Conservation (phyloP, 2,797 vertebrate genomes). For the Diplodus sargus region DNA sequence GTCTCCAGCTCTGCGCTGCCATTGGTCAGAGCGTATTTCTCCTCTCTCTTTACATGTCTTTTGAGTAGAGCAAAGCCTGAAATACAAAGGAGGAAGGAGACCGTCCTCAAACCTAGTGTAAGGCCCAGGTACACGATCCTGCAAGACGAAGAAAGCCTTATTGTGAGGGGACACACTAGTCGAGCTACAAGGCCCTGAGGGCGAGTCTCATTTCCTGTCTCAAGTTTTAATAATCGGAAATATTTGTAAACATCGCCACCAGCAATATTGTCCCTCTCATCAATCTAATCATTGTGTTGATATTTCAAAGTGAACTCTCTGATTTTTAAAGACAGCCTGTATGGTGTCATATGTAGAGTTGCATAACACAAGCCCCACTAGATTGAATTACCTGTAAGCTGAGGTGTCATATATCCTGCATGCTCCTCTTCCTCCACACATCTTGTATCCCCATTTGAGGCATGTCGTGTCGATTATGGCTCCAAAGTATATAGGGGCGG, state of each 20-base stretch:
- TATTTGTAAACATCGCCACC: too few species aligned
- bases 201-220: background rate
- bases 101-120: slow-evolving; percentile 80
- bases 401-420: slow-evolving; percentile 90
- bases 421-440: slow-evolving; percentile 88
- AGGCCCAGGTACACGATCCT: slow-evolving; percentile 84
- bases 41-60: slow-evolving; percentile 73
- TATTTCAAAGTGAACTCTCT: background rate
- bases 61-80: slow-evolving; percentile 79
- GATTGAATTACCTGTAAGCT: slow-evolving; percentile 87
- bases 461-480: slow-evolving; percentile 92
- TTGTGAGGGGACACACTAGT: background rate
- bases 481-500: slow-evolving; percentile 94
- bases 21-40: slow-evolving; percentile 68
- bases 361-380: background rate
- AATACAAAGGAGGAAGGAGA: slow-evolving; percentile 83
- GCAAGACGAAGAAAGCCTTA: slow-evolving; percentile 16
- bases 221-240: background rate
- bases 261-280: background rate
- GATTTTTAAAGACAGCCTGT: background rate
- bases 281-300: background rate
- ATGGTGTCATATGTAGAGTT: background rate
- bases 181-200: background rate
- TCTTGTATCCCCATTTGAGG: slow-evolving; percentile 91
- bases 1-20: slow-evolving; percentile 78